Evolutionary conservation across 2,888 invertebrate species (phyloP).

Genomic region (Xanthia icteritia): DNA sequence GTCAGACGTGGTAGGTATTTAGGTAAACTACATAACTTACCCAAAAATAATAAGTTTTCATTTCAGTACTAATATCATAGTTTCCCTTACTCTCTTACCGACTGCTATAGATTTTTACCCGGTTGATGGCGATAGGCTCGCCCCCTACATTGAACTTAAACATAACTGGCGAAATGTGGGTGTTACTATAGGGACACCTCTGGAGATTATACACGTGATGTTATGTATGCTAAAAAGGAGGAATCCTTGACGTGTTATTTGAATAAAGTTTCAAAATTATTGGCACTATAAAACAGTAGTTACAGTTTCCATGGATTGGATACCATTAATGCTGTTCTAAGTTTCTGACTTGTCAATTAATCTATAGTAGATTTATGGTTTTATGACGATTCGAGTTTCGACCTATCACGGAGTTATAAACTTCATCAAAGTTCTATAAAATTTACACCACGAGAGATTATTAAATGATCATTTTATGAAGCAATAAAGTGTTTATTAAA

Average conservation of each 20-base stretch:
- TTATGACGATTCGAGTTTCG: constrained; percentile 9
- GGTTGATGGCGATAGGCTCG: neutral
- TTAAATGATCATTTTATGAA: constrained; percentile 25
- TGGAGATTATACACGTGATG: no score
- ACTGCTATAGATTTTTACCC: neutral
- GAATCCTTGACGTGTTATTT: neutral
- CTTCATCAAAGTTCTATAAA: constrained; percentile 43
- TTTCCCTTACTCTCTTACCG: neutral
- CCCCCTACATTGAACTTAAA: neutral
- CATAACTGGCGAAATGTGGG: neutral
- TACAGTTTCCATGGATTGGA: no score
- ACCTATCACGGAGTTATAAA: constrained; percentile 24
- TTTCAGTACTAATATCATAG: neutral
- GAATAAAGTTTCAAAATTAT: neutral
- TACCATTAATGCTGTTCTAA: neutral
- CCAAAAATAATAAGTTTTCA: neutral
- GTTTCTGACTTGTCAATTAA: constrained; percentile 14
- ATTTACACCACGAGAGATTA: constrained; percentile 30
- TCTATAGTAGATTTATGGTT: constrained; percentile 11
- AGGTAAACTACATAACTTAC: neutral
- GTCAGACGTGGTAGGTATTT: neutral
- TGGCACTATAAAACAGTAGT: neutral
- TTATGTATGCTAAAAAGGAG: neutral
- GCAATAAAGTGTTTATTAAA: constrained; percentile 34
- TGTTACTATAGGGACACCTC: neutral